phyloP scores from a whole-genome alignment of 2,113 vertebrate species.

The Morone saxatilis region DNA sequence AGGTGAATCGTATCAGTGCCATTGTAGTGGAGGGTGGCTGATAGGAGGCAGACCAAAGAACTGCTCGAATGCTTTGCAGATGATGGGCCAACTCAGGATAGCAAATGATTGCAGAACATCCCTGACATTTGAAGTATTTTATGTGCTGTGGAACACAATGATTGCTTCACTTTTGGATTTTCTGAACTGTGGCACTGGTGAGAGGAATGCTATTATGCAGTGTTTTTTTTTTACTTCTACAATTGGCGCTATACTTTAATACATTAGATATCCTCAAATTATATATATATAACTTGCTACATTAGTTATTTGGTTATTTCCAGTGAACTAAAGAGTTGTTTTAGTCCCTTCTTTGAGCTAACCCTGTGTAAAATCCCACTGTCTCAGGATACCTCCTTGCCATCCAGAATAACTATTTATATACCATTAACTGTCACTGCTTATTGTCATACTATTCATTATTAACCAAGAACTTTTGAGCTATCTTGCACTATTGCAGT shows the following conservation, averaged over 20 bases:
- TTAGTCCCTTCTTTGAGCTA: background rate
- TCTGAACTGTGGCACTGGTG: conserved; percentile 45
- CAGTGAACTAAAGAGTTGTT: conserved; percentile 5
- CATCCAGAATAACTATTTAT: conserved; percentile 7
- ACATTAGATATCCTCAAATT: conserved; percentile 22
- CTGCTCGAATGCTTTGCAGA: conserved; percentile 59
- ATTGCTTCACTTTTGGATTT: conserved; percentile 63
- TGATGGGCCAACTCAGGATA: conserved; percentile 45
- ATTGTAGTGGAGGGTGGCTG: conserved; percentile 40
- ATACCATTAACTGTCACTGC: conserved; percentile 40
- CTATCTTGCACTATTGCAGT: conserved; percentile 35
- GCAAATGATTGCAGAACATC: conserved; percentile 63
- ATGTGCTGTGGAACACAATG: conserved; percentile 52
- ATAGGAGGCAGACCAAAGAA: conserved; percentile 54
- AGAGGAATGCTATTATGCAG: conserved; percentile 49
- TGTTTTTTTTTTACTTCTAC: conserved; percentile 33
- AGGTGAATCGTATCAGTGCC: conserved; percentile 56
- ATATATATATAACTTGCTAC: conserved; percentile 1
- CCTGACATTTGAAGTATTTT: conserved; percentile 67
- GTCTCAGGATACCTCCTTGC: background rate
- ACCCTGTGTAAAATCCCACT: background rate
- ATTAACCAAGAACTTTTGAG: conserved; percentile 28
- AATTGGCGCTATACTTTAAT: conserved; percentile 15
- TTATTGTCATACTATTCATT: conserved; percentile 49
- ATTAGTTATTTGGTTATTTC: conserved; percentile 7